phyloP scores from a whole-genome alignment of 2,888 invertebrate species.

The Choreutis nemorana region DNA sequence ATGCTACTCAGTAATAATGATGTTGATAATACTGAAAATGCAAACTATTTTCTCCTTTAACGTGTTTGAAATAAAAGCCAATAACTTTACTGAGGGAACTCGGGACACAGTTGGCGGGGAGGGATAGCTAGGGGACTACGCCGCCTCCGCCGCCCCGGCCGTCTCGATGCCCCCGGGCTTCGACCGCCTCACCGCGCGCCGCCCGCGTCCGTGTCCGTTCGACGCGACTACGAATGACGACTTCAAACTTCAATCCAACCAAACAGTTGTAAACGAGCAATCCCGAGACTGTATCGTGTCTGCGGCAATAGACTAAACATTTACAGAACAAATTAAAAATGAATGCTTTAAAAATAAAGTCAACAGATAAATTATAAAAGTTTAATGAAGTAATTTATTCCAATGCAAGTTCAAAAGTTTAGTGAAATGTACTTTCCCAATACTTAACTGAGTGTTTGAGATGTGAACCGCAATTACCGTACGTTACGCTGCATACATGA shows the following conservation, averaged over 20 bases:
- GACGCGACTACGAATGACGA: too few species aligned
- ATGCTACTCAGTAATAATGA: too few species aligned
- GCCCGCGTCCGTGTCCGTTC: background rate
- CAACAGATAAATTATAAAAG: background rate
- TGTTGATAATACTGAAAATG: too few species aligned
- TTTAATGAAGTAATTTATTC: background rate
- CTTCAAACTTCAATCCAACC: slow-evolving; percentile 3
- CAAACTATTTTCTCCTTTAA: too few species aligned
- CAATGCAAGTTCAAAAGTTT: too few species aligned
- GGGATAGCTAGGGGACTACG: slow-evolving; percentile 12
- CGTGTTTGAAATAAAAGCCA: background rate
- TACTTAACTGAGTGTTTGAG: too few species aligned
- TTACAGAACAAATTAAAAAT: background rate
- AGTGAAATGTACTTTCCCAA: too few species aligned
- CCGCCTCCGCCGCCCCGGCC: slow-evolving; percentile 16
- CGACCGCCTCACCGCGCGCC: slow-evolving; percentile 1
- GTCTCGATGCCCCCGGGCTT: slow-evolving; percentile 11
- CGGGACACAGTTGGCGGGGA: slow-evolving; percentile 5
- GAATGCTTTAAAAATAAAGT: background rate
- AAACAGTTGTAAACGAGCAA: slow-evolving; percentile 21
- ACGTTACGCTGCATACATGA: slow-evolving; percentile 47
- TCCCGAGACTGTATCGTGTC: slow-evolving; percentile 4
- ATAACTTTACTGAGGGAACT: slow-evolving; percentile 1
- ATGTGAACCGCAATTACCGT: slow-evolving; percentile 50
- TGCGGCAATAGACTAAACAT: background rate